Conservation (phyloP, 1,140 invertebrate species). For the Anastrepha ludens region DNA sequence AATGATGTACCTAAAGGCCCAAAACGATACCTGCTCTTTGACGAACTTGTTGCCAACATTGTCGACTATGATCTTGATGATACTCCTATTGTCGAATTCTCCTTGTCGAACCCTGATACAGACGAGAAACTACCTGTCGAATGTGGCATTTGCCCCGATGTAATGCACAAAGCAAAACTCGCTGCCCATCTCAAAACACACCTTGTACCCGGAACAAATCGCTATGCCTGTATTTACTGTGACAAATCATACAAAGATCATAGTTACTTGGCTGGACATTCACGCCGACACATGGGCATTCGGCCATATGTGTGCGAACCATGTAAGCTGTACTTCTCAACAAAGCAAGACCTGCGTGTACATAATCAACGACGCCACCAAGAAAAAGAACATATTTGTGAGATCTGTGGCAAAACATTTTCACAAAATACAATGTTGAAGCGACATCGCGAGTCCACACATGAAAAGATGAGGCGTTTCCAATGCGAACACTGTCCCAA, state of each 20-base stretch:
- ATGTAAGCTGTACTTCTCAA: slow-evolving; percentile 69
- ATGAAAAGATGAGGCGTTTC: slow-evolving; percentile 70
- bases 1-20: slow-evolving; percentile 58
- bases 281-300: slow-evolving; percentile 70
- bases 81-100: slow-evolving; percentile 71
- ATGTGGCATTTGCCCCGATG: slow-evolving; percentile 70
- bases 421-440: slow-evolving; percentile 69
- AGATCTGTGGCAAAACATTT: slow-evolving; percentile 70
- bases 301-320: slow-evolving; percentile 69
- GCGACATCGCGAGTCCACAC: slow-evolving; percentile 68
- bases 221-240: slow-evolving; percentile 69
- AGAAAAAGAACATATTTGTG: slow-evolving; percentile 71
- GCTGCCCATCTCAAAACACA: slow-evolving; percentile 68
- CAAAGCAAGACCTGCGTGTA: slow-evolving; percentile 69
- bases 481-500: slow-evolving; percentile 68
- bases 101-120: slow-evolving; percentile 60
- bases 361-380: slow-evolving; percentile 69
- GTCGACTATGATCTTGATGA: slow-evolving; percentile 68
- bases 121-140: slow-evolving; percentile 69
- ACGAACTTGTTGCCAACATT: slow-evolving; percentile 69
- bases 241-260: slow-evolving; percentile 68
- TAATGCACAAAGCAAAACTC: slow-evolving; percentile 67
- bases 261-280: slow-evolving; percentile 70
- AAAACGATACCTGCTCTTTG: slow-evolving; percentile 67
- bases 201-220: slow-evolving; percentile 66